Percentiles rank a stretch among this genome's conserved stretches.
Evolutionary conservation across 1,140 invertebrate species (phyloP).

Genomic region (Teleopsis dalmanni): DNA sequence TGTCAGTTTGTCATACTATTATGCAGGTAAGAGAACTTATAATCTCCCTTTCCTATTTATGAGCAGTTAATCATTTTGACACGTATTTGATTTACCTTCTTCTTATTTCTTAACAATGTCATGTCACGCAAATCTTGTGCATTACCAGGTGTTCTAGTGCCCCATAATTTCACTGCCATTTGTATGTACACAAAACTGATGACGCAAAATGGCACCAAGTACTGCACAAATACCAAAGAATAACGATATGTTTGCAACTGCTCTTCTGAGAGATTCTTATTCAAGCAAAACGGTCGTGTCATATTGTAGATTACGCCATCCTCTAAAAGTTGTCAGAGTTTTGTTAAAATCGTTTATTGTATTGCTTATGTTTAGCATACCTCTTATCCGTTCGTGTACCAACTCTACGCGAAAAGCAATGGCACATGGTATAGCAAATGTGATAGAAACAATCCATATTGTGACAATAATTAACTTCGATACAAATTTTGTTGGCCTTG

Average conservation of each 20-base stretch:
- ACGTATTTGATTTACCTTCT: constrained; percentile 55
- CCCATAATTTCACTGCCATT: constrained; percentile 69
- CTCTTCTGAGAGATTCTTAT: constrained; percentile 49
- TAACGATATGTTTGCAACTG: constrained; percentile 52
- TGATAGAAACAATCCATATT: constrained; percentile 59
- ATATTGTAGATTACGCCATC: constrained; percentile 29
- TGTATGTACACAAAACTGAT: constrained; percentile 73
- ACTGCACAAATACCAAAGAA: constrained; percentile 56
- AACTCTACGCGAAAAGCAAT: constrained; percentile 54
- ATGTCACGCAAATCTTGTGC: constrained; percentile 66
- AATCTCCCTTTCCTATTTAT: too few species aligned
- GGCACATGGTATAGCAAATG: constrained; percentile 60
- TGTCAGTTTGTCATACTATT: neutral
- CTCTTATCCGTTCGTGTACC: constrained; percentile 32
- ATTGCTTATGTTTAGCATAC: constrained; percentile 18
- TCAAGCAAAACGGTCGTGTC: constrained; percentile 52
- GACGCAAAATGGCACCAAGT: constrained; percentile 65
- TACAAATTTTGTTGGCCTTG: constrained; percentile 58
- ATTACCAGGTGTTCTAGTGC: constrained; percentile 65
- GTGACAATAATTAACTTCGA: constrained; percentile 60
- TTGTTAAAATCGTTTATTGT: neutral
- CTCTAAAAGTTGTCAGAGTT: constrained; percentile 24
- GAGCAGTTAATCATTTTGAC: neutral
- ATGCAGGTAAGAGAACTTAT: neutral
- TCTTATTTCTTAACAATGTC: constrained; percentile 69